These are phyloP conservation scores for Entomobrya proxima DNA, from an alignment of 2,888 invertebrate genomes.

Conservation along the genomic window DNA sequence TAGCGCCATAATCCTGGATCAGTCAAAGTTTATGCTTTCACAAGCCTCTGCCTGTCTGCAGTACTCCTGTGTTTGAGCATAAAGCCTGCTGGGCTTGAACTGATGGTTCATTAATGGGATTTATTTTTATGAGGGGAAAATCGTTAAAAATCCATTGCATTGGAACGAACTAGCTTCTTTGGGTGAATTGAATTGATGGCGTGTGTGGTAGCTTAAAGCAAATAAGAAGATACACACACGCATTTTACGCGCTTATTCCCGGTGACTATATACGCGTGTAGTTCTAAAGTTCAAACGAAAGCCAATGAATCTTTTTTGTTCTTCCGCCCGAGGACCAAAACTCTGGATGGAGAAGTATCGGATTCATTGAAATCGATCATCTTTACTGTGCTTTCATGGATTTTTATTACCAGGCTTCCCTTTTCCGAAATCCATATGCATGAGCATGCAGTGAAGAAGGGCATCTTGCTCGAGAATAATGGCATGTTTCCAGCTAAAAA, in stretches of 20 bases:
- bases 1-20: slow-evolving; percentile 20
- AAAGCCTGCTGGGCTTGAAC: slow-evolving; percentile 27
- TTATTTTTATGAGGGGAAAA: slow-evolving; percentile 50
- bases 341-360: not conserved
- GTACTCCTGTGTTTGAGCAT: not conserved
- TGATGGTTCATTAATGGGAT: slow-evolving; percentile 53
- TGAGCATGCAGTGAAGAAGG: not conserved
- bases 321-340: slow-evolving; percentile 3
- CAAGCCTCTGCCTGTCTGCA: too few relatives aligned
- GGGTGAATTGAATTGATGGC: slow-evolving; percentile 18
- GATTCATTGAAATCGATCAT: slow-evolving; percentile 55
- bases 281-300: slow-evolving; percentile 22
- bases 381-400: slow-evolving; percentile 24
- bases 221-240: not conserved
- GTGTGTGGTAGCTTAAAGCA: not conserved
- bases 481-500: slow-evolving; percentile 47
- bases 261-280: not conserved
- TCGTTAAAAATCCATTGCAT: slow-evolving; percentile 52
- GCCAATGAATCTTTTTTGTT: slow-evolving; percentile 36
- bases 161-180: not conserved
- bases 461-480: not conserved
- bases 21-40: slow-evolving; percentile 17
- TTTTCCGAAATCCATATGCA: slow-evolving; percentile 20
- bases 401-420: slow-evolving; percentile 20
- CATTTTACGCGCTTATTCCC: not conserved